Conservation (phyloP, 2,888 invertebrate genomes). For the Cosmopolites sordidus region DNA sequence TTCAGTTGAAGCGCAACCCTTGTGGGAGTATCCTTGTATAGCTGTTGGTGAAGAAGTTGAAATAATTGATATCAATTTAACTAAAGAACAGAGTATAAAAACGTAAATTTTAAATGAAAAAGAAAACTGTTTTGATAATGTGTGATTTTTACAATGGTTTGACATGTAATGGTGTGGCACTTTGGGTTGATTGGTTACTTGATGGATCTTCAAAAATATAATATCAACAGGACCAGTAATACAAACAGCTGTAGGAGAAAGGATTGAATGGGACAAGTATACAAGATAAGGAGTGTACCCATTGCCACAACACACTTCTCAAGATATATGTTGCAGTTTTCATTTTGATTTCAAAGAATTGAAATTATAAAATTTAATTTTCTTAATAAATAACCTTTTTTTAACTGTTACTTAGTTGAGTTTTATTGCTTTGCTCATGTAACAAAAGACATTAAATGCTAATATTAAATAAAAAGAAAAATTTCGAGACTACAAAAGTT, state of each 20-base stretch:
- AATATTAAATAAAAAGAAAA: too few species aligned
- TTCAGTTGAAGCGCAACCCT: conserved; percentile 84
- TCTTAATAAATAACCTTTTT: conserved; percentile 7
- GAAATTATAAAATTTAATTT: conserved; percentile 37
- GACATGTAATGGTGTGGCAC: conserved; percentile 73
- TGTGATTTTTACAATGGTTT: conserved; percentile 52
- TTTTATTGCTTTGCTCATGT: too few species aligned
- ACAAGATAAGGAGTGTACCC: conserved; percentile 78
- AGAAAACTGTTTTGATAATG: too few species aligned
- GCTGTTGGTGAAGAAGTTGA: conserved; percentile 58
- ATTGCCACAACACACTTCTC: conserved; percentile 36
- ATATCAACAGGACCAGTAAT: conserved; percentile 64
- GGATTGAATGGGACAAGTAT: conserved; percentile 75
- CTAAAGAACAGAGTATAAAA: conserved; percentile 25
- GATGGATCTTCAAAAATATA: conserved; percentile 48
- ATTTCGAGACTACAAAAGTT: too few species aligned
- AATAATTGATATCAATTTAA: conserved; percentile 56
- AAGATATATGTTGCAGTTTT: conserved; percentile 34
- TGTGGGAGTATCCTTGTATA: conserved; percentile 92
- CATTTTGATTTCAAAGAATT: conserved; percentile 34
- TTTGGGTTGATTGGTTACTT: conserved; percentile 85
- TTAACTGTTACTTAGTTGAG: too few species aligned
- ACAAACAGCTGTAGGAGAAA: conserved; percentile 56
- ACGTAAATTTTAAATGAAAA: conserved; percentile 21
- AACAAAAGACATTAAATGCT: too few species aligned